phyloP scores from a whole-genome alignment of 1,140 invertebrate genomes.

The Parapsyche elsis region DNA sequence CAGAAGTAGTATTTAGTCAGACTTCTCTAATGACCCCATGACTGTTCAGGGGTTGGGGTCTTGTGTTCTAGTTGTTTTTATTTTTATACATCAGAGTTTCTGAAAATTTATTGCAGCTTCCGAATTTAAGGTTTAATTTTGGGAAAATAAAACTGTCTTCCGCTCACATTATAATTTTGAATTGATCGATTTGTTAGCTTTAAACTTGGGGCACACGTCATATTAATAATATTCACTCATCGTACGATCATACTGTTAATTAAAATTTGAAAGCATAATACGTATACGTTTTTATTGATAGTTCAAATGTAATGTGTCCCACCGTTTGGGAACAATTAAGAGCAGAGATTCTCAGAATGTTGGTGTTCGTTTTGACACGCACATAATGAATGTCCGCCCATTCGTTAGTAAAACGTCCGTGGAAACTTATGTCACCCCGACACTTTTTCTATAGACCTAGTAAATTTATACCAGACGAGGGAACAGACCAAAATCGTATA shows the following conservation, averaged over 20 bases:
- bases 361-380: constrained; percentile 39
- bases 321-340: constrained; percentile 5
- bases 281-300: no score
- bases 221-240: no score
- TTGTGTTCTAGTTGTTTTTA: not conserved
- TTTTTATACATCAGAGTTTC: constrained; percentile 5
- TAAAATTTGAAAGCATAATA: no score
- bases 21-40: constrained; percentile 47
- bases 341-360: constrained; percentile 22
- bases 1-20: constrained; percentile 40
- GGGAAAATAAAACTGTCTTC: no score
- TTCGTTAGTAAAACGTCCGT: constrained; percentile 55
- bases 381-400: constrained; percentile 54
- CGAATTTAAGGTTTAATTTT: no score
- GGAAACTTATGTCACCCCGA: constrained; percentile 53
- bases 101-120: constrained; percentile 15
- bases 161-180: no score
- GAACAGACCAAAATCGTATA: constrained; percentile 1
- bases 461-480: constrained; percentile 45
- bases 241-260: no score
- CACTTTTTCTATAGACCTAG: constrained; percentile 38
- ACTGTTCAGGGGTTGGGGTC: not conserved
- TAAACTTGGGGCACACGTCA: no score
- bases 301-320: not conserved
- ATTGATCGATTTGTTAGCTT: not conserved